Evolutionary conservation across 64 coral and sea anemone species (phyloP), one percentile per base, ranked within the genome.

Genomic region (Pachyseris speciosa): DNA sequence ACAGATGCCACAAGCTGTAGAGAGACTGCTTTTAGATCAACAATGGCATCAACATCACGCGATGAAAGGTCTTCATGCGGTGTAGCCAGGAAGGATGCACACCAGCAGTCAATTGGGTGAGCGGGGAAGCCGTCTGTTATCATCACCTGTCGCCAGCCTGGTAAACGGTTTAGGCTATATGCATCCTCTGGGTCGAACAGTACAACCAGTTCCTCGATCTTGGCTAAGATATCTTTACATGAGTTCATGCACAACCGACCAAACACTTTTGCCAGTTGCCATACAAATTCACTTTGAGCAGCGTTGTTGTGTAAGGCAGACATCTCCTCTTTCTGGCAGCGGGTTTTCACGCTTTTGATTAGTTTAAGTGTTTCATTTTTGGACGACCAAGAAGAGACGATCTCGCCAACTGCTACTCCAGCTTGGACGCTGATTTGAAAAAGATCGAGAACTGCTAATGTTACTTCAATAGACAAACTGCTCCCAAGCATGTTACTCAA

Each of bases 1-100:
- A 80, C 32, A 22, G 75, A 37, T 45, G 41, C 5, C 7, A 69
- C 61, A 55, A 90, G 43, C 63, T 78, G 25, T 11, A 80, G 53
- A 9, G 33, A 26, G 41, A 9, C 11, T 13, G 87, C 66, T 27
- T 45, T 90, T 9, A 90, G 27, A 33, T 90, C 77, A 25, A 75
- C 77, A 42, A 90, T 80, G 25, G 74, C 73, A 20, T 90, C 74
- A 40, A 90, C 64, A 19, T 90, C 87, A 0, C 74, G 75, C 0
- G 87, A 90, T 28, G 38, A 37, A 9, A 90, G 44, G 5, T 80
- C 25, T 0, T 80, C 2, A 0, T 27, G 32, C 1, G 77, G 53
- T 0, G 73, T 52, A 9, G 27, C 33, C 30, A 90, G 29, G 34
- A 90, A 67, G 1, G 74, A 65, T 52, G 26, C 65, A 36, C 87